A percentile compares a stretch with the other conserved stretches of the same genome.
Evolutionary conservation across 2,113 vertebrate genomes (phyloP).

Genomic region (Heptranchias perlo): DNA sequence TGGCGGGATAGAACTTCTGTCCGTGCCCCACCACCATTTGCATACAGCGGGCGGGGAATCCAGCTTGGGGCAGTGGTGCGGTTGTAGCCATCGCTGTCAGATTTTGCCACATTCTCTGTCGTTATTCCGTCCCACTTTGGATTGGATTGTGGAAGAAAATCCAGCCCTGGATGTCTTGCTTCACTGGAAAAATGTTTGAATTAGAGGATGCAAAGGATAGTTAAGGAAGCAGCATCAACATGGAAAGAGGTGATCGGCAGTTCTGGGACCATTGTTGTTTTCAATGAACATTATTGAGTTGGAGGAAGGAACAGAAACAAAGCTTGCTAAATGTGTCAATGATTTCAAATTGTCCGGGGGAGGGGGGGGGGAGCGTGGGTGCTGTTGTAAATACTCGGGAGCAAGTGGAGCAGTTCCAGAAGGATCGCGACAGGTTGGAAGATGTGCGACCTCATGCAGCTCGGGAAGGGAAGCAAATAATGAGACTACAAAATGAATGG

Average conservation of each 20-base stretch:
- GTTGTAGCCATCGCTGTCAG: not conserved
- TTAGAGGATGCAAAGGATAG: not conserved
- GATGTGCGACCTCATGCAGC: not conserved
- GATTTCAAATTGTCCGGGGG: too few species aligned
- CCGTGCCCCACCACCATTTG: too few species aligned
- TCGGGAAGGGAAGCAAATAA: not conserved
- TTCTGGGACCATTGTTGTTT: too few species aligned
- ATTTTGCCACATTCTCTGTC: not conserved
- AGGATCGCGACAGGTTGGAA: not conserved
- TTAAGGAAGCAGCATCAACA: too few species aligned
- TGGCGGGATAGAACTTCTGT: too few species aligned
- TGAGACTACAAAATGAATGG: too few species aligned
- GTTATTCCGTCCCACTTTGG: not conserved
- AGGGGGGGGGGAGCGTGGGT: too few species aligned
- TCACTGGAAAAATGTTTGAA: not conserved
- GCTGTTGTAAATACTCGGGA: not conserved
- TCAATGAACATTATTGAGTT: too few species aligned
- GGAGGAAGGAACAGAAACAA: not conserved
- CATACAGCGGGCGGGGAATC: not conserved
- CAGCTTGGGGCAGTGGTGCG: not conserved
- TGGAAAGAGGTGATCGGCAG: too few species aligned
- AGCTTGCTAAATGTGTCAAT: not conserved
- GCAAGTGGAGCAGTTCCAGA: not conserved
- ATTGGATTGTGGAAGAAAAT: not conserved
- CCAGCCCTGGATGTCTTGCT: not conserved